Conservation (phyloP, 2,888 invertebrate species). For the Apamea anceps region DNA sequence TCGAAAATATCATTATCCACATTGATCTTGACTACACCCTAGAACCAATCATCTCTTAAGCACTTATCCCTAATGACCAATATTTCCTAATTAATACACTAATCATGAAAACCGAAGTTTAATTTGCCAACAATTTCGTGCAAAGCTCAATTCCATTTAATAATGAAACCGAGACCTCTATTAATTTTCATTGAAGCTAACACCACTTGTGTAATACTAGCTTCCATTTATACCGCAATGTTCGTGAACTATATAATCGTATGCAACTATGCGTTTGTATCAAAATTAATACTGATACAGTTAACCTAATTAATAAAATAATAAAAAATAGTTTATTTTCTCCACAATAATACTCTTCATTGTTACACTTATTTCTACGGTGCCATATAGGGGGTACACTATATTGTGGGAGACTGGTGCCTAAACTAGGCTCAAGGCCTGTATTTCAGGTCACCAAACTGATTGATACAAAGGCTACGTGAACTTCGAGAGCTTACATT, state of each 20-base stretch:
- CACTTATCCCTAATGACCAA: constrained; percentile 1
- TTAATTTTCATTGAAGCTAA: constrained; percentile 47
- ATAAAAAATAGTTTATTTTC: too few species aligned
- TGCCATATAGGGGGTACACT: too few species aligned
- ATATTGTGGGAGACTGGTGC: too few species aligned
- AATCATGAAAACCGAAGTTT: constrained; percentile 14
- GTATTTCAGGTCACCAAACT: too few species aligned
- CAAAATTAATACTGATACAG: constrained; percentile 13
- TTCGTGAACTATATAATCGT: constrained; percentile 4
- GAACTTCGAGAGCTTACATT: background rate
- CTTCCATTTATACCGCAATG: constrained; percentile 27
- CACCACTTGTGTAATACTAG: constrained; percentile 31
- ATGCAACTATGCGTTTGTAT: constrained; percentile 13
- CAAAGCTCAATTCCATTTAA: constrained; percentile 30
- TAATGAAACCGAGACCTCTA: constrained; percentile 23
- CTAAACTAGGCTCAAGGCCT: too few species aligned
- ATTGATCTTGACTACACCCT: background rate
- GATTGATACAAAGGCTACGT: background rate
- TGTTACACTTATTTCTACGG: too few species aligned
- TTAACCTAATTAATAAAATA: too few species aligned
- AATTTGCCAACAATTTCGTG: constrained; percentile 20
- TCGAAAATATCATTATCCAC: background rate
- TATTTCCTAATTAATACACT: constrained; percentile 5
- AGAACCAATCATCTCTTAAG: constrained; percentile 6
- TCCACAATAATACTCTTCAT: too few species aligned